Percentiles rank a stretch among this genome's conserved stretches.
phyloP scores from a whole-genome alignment of 2,113 vertebrate species.

The Gavialis gangeticus region DNA sequence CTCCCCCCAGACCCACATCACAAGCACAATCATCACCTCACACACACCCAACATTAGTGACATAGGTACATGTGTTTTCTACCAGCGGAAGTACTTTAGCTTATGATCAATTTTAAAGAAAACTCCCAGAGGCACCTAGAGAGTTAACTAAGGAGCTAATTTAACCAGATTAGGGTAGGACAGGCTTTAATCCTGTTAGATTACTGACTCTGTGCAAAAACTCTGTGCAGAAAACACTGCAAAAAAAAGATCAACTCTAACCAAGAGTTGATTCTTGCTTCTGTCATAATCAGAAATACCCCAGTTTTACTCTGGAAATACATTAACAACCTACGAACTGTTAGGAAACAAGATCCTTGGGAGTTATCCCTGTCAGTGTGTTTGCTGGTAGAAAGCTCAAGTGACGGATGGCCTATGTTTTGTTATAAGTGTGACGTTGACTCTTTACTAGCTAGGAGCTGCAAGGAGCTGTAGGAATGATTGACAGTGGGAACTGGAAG shows the following conservation, averaged over 20 bases:
- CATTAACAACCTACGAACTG: background rate
- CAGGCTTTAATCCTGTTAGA: background rate
- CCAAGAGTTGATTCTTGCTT: slow-evolving; percentile 19
- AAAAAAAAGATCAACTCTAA: background rate
- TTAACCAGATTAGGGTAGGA: background rate
- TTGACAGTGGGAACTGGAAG: slow-evolving; percentile 45
- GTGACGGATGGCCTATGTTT: slow-evolving; percentile 30
- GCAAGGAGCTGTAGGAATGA: slow-evolving; percentile 64
- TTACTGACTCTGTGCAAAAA: background rate
- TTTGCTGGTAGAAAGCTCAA: slow-evolving; percentile 2
- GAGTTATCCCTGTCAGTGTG: slow-evolving; percentile 8
- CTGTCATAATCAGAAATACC: slow-evolving; percentile 26
- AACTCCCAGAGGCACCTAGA: background rate
- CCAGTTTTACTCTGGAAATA: background rate
- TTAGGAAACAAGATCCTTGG: background rate
- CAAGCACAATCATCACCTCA: background rate
- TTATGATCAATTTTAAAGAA: background rate
- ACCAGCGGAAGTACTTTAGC: background rate
- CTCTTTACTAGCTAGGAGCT: slow-evolving; percentile 54
- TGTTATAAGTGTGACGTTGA: slow-evolving; percentile 26
- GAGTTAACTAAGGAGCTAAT: slow-evolving; percentile 41
- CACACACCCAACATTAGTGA: background rate
- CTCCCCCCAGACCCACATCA: background rate
- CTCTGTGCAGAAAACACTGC: background rate
- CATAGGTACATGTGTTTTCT: no score